Base-by-base conservation (phyloP, 2,797 vertebrate species). In the Siniperca scherzeri region DNA sequence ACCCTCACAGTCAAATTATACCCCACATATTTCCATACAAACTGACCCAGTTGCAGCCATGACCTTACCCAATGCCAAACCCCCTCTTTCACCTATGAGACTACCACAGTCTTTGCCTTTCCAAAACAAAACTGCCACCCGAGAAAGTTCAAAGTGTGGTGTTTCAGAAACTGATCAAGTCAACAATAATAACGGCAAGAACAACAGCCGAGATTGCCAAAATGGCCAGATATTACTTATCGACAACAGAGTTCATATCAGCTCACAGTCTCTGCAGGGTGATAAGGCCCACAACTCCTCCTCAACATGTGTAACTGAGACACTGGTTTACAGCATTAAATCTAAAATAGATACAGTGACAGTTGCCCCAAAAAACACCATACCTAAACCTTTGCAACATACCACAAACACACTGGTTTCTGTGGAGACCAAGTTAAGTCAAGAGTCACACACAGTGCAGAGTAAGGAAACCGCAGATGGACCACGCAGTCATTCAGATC, bases 291-390 rank as follows among this genome's bases (percentile, higher is more conserved):
- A 80, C 3, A 36, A 16, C 53, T 74, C 69, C 5, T 57, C 81
- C 30, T 82, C 90, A 46, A 77, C 77, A 19, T 92, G 66, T 80
- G 90, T 92, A 17, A 92, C 93, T 5, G 92, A 94, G 80, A 93
- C 91, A 17, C 67, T 94, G 65, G 89, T 94, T 77, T 94, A 94
- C 75, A 87, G 74, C 65, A 48, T 94, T 67, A 87, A 79, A 82
- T 55, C 76, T 66, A 93, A 90, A 85, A 76, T 11, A 75, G 79
- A 85, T 64, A 27, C 36, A 74, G 71, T 70, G 48, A 33, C 59
- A 62, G 8, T 55, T 33, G 3, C 30, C n/a, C 14, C 67, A 78
- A 91, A 80, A 68, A 86, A 71, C 72, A 74, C 59, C 66, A 77
- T 74, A 57, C 75, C 83, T 55, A 89, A 80, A 87, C 67, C 72